Evolutionary conservation across 2,797 vertebrate genomes (phyloP).

Genomic region (Chiloscyllium punctatum): DNA sequence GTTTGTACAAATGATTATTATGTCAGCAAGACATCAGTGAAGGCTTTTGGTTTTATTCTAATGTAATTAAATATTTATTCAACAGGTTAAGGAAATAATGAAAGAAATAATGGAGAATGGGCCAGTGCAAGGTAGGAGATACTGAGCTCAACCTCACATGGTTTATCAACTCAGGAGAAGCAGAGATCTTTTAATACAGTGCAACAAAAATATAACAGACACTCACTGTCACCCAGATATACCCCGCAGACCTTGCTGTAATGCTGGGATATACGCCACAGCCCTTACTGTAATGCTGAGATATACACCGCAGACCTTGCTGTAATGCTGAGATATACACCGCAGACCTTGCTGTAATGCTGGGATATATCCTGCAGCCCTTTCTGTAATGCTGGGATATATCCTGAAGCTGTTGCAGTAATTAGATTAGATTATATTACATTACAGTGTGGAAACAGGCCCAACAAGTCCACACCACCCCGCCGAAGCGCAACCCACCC

Average conservation of each 20-base stretch:
- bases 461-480: no score
- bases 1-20: no score
- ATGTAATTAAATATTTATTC: slow-evolving; percentile 12
- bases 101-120: slow-evolving; percentile 94
- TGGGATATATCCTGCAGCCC: not conserved
- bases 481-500: no score
- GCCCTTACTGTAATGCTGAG: not conserved
- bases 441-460: no score
- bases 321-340: not conserved
- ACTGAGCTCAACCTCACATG: not conserved
- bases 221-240: not conserved
- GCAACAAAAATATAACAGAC: not conserved
- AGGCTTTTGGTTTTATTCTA: not conserved
- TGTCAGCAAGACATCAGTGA: not conserved
- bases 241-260: not conserved
- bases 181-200: not conserved
- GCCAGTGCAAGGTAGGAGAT: slow-evolving; percentile 81
- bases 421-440: no score
- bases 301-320: not conserved
- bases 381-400: not conserved
- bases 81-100: slow-evolving; percentile 94
- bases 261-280: no score
- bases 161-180: not conserved
- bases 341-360: not conserved
- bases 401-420: no score